phyloP scores from a whole-genome alignment of 2,888 invertebrate genomes.

The Fragum sueziense region DNA sequence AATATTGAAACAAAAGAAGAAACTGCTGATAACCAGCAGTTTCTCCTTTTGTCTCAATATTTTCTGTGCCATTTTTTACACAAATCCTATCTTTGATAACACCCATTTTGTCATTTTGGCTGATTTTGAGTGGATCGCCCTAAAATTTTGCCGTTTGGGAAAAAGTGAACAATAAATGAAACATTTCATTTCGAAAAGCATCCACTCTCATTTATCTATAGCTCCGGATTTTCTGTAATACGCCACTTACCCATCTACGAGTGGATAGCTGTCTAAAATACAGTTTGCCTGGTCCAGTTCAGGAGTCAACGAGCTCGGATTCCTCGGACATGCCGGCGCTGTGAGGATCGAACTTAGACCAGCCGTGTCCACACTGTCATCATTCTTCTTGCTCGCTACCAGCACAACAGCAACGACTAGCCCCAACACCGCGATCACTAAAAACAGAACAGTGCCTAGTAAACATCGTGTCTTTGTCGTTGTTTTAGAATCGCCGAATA shows the following conservation, averaged over 20 bases:
- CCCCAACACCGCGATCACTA: slow-evolving; percentile 35
- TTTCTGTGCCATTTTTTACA: too few species aligned
- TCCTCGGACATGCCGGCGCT: slow-evolving; percentile 36
- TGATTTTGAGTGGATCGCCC: too few species aligned
- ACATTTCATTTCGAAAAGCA: too few species aligned
- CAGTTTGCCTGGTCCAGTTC: slow-evolving; percentile 65
- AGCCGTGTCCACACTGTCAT: neutral
- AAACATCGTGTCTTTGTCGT: slow-evolving; percentile 27
- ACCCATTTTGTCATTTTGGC: too few species aligned
- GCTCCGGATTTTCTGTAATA: too few species aligned
- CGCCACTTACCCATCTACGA: slow-evolving; percentile 75
- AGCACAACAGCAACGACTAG: slow-evolving; percentile 49
- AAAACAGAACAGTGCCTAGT: slow-evolving; percentile 16
- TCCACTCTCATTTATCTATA: too few species aligned
- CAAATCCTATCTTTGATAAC: too few species aligned
- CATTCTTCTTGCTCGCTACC: slow-evolving; percentile 15
- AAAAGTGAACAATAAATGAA: too few species aligned
- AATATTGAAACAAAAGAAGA: too few species aligned
- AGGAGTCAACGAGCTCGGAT: slow-evolving; percentile 23
- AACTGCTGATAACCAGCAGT: too few species aligned
- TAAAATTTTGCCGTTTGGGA: too few species aligned
- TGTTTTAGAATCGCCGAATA: slow-evolving; percentile 12
- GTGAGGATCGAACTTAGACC: neutral
- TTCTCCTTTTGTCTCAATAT: too few species aligned
- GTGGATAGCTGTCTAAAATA: slow-evolving; percentile 68